These are phyloP conservation scores for Drosophila orosa DNA, from an alignment of 1,140 invertebrate genomes.

Conservation along the genomic window DNA sequence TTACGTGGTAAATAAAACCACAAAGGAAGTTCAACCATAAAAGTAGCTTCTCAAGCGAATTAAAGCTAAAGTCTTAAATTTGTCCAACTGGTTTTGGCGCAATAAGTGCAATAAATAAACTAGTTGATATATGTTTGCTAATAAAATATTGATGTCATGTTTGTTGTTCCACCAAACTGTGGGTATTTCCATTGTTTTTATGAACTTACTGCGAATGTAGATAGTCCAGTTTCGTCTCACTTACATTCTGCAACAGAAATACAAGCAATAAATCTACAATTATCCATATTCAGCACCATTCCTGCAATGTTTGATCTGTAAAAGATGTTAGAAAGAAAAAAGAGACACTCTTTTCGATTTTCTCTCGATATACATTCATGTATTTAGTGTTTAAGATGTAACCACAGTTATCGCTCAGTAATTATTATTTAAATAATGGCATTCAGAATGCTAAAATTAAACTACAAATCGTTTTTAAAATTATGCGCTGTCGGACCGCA, in stretches of 20 bases:
- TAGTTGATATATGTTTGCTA: slow-evolving; percentile 9
- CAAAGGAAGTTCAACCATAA: background rate
- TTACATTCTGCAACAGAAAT: background rate
- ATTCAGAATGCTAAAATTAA: slow-evolving; percentile 81
- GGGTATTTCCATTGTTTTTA: slow-evolving; percentile 1
- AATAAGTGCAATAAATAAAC: slow-evolving; percentile 7
- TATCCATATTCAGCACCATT: too few species aligned
- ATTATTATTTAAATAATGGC: slow-evolving; percentile 80
- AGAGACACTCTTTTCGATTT: slow-evolving; percentile 1
- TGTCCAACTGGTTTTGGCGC: background rate
- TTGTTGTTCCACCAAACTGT: background rate
- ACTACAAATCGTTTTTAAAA: slow-evolving; percentile 70
- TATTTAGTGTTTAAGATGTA: slow-evolving; percentile 65
- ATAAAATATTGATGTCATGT: slow-evolving; percentile 6
- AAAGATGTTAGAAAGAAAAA: background rate
- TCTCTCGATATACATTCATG: slow-evolving; percentile 48
- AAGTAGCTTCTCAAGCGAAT: background rate
- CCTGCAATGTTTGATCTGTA: background rate
- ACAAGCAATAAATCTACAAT: too few species aligned
- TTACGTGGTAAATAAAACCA: background rate
- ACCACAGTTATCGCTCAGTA: slow-evolving; percentile 75
- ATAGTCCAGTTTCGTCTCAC: background rate
- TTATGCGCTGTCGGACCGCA: slow-evolving; percentile 7
- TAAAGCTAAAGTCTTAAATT: slow-evolving; percentile 1
- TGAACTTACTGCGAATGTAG: background rate